Evolutionary conservation across 2,888 invertebrate genomes (phyloP).

Genomic region (Elysia crispata): DNA sequence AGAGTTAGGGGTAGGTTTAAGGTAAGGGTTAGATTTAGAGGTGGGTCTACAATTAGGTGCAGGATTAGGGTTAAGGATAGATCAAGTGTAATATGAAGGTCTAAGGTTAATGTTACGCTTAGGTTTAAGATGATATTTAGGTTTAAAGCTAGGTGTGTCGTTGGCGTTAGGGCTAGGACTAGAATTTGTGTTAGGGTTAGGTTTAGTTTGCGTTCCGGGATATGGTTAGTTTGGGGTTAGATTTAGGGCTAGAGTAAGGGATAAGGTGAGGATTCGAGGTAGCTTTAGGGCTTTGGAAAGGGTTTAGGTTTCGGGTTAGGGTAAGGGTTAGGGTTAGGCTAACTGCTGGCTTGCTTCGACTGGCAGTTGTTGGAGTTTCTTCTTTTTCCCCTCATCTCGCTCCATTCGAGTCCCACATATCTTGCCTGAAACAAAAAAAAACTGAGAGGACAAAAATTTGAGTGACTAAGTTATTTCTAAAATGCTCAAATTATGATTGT

Average conservation of each 20-base stretch:
- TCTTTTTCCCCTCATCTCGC: too few species aligned
- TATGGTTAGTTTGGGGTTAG: too few species aligned
- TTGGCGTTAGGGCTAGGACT: not conserved
- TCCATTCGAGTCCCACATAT: too few species aligned
- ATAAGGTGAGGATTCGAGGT: not conserved
- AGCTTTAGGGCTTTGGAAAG: not conserved
- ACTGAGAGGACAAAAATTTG: too few species aligned
- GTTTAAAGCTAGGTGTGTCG: not conserved
- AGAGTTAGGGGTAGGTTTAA: not conserved
- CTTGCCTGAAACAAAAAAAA: too few species aligned
- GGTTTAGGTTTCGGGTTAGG: too few species aligned
- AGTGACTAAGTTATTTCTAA: too few species aligned
- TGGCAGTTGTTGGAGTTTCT: too few species aligned
- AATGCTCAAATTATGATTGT: too few species aligned
- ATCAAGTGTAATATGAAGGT: not conserved
- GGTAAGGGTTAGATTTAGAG: not conserved
- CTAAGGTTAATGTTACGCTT: not conserved
- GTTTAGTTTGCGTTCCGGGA: not conserved
- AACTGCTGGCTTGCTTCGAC: too few species aligned
- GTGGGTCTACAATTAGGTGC: not conserved
- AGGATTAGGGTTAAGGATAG: not conserved
- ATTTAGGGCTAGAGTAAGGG: not conserved
- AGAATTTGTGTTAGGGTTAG: not conserved
- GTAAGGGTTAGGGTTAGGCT: too few species aligned
- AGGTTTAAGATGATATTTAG: not conserved